These are phyloP conservation scores for Lydus trimaculatus DNA, from an alignment of 2,888 invertebrate species.

Conservation along the genomic window DNA sequence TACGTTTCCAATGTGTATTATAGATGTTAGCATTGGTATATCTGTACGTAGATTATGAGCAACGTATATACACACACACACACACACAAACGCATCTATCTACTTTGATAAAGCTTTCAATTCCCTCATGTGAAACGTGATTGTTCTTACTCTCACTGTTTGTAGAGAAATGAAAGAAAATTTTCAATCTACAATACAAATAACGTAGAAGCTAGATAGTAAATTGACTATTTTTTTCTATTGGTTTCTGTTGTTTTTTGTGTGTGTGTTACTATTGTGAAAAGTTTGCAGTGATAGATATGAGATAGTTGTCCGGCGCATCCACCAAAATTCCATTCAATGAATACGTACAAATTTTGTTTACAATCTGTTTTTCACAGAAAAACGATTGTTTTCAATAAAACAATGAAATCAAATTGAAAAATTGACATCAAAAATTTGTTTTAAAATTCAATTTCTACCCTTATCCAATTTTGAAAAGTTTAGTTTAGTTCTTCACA, in stretches of 20 bases:
- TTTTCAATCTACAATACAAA: background rate
- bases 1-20: conserved; percentile 16
- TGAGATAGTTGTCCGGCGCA: background rate
- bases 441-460: background rate
- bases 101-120: conserved; percentile 18
- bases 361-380: no score
- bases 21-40: background rate
- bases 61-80: no score
- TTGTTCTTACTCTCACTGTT: conserved; percentile 24
- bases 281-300: no score
- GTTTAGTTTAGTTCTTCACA: background rate
- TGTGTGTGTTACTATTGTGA: no score
- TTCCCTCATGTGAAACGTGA: conserved; percentile 12
- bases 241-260: no score
- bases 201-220: background rate
- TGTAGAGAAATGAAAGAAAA: conserved; percentile 16
- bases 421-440: background rate
- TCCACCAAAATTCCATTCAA: background rate
- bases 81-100: conserved; percentile 14
- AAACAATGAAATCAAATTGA: background rate
- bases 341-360: background rate
- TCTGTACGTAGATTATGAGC: background rate
- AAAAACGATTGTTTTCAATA: background rate
- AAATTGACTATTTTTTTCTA: background rate
- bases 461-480: background rate